Percentiles rank a stretch among this genome's conserved stretches.
Conservation (phyloP, 1,140 invertebrate genomes). For the Diabrotica virgifera region DNA sequence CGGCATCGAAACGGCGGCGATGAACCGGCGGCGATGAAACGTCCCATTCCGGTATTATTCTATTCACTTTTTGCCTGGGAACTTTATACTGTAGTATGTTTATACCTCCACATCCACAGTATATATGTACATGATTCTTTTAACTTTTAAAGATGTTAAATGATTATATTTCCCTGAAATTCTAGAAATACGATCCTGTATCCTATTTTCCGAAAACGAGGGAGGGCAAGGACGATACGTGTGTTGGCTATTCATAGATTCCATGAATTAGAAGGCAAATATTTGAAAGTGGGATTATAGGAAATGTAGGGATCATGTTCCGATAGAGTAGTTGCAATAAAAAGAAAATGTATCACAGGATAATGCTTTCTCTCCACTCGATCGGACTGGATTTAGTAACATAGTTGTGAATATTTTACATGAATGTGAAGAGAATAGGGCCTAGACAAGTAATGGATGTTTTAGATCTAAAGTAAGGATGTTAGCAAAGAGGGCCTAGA, state of each 20-base stretch:
- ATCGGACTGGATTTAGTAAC: background rate
- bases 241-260: background rate
- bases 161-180: too few relatives aligned
- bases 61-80: too few relatives aligned
- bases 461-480: background rate
- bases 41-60: too few relatives aligned
- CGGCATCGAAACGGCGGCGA: too few relatives aligned
- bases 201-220: background rate
- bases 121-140: too few relatives aligned
- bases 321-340: background rate
- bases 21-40: too few relatives aligned
- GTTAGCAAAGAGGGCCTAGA: background rate
- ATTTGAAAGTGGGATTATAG: conserved; percentile 2
- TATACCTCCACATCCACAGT: too few relatives aligned
- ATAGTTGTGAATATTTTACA: background rate
- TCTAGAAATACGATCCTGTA: background rate
- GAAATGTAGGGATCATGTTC: conserved; percentile 2
- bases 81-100: too few relatives aligned
- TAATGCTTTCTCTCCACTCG: background rate
- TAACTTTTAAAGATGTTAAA: too few relatives aligned
- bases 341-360: background rate
- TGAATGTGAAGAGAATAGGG: background rate
- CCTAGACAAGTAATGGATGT: background rate
- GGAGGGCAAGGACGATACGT: background rate
- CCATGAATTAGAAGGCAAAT: conserved; percentile 2